phyloP scores from a whole-genome alignment of 1,140 invertebrate species.

The Macrotrachela quadricornifera region DNA sequence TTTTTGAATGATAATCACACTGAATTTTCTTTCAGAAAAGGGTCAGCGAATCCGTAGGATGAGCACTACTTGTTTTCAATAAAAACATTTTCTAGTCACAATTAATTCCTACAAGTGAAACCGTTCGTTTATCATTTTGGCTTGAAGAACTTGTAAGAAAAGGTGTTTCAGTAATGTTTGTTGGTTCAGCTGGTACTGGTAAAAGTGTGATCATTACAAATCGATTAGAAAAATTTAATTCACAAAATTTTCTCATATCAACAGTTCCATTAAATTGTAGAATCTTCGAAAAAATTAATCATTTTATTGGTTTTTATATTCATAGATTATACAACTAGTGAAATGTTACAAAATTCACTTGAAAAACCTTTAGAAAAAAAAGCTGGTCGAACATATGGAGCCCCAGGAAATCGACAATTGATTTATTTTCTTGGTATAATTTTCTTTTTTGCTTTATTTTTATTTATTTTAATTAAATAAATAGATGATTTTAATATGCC shows the following conservation, averaged over 20 bases:
- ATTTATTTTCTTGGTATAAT: conserved; percentile 76
- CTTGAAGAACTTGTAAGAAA: background rate
- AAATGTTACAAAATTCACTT: conserved; percentile 78
- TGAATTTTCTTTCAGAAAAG: no score
- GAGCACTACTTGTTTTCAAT: no score
- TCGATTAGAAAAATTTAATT: background rate
- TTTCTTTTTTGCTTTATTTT: no score
- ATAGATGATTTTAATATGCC: conserved; percentile 97
- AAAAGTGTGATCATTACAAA: conserved; percentile 17
- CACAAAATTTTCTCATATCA: background rate
- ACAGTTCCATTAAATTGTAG: background rate
- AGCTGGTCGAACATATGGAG: conserved; percentile 78
- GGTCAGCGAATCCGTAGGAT: no score
- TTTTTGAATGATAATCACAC: no score
- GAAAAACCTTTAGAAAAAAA: conserved; percentile 92
- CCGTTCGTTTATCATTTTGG: background rate
- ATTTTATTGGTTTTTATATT: no score
- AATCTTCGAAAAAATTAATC: no score
- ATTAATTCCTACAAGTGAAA: background rate
- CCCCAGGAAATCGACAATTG: conserved; percentile 76
- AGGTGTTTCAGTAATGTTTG: conserved; percentile 15
- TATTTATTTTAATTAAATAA: no score
- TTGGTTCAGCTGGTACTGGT: conserved; percentile 29
- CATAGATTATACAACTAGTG: conserved; percentile 84
- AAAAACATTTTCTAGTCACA: background rate